Conservation (phyloP, 2,797 vertebrate genomes). For the Aphelocoma californica region DNA sequence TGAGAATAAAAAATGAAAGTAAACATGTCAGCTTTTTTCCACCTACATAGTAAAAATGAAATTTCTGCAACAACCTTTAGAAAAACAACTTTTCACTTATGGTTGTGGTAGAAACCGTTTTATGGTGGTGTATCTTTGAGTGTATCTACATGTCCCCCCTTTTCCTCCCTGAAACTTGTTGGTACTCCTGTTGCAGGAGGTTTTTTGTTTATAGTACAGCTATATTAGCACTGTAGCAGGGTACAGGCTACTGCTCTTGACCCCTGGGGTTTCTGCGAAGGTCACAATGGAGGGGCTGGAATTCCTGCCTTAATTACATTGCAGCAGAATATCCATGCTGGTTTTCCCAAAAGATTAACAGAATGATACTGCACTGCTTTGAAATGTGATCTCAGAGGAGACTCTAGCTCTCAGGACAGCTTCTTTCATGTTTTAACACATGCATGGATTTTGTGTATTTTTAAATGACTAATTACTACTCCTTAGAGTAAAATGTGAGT, state of each 20-base stretch:
- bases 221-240: background rate
- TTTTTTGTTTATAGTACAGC: background rate
- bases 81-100: background rate
- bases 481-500: background rate
- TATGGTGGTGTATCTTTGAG: background rate
- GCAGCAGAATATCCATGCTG: background rate
- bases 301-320: conserved; percentile 15
- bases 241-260: background rate
- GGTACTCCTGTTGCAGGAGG: background rate
- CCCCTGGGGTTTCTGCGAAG: background rate
- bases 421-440: background rate
- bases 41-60: background rate
- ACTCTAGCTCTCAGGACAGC: background rate
- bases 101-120: background rate
- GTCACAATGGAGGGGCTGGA: background rate
- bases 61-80: background rate
- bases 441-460: background rate
- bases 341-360: conserved; percentile 31
- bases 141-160: background rate
- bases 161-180: background rate
- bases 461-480: background rate
- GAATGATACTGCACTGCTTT: background rate
- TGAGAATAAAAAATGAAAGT: background rate
- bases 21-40: background rate
- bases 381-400: conserved; percentile 33